These are phyloP conservation scores for Sebastes minor DNA, from an alignment of 2,797 vertebrate species.

Conservation along the genomic window DNA sequence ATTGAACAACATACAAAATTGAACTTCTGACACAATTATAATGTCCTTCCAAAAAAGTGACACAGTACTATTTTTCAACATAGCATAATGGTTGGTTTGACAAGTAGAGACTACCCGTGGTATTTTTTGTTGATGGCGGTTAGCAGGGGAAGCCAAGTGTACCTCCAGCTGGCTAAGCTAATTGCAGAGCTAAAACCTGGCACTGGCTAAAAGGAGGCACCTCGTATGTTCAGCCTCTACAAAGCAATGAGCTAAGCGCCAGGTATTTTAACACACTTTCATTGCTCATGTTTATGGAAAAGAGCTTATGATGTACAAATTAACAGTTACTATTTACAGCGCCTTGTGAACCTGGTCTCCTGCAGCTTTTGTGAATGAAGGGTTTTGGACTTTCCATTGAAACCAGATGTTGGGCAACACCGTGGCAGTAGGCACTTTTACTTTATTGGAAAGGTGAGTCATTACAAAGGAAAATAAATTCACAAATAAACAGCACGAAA, in stretches of 20 bases:
- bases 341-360: constrained; percentile 80
- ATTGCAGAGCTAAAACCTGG: constrained; percentile 17
- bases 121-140: constrained; percentile 14
- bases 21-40: not conserved
- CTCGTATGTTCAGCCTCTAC: constrained; percentile 8
- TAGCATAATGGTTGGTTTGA: constrained; percentile 9
- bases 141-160: constrained; percentile 4
- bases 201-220: constrained; percentile 4
- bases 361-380: constrained; percentile 75
- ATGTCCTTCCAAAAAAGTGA: not conserved
- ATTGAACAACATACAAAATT: not conserved
- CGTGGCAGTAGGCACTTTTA: constrained; percentile 60
- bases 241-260: constrained; percentile 38
- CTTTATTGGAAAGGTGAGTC: constrained; percentile 84
- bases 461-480: constrained; percentile 80
- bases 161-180: constrained; percentile 31
- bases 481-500: constrained; percentile 80
- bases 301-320: constrained; percentile 85
- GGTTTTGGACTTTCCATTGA: constrained; percentile 77
- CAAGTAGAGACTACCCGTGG: constrained; percentile 5
- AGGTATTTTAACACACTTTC: constrained; percentile 77
- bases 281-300: constrained; percentile 79
- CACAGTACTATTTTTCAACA: not conserved
- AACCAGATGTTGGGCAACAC: constrained; percentile 81
- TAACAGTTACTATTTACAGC: constrained; percentile 83